A percentile compares a stretch with the other conserved stretches of the same genome.
Conservation (phyloP, 2,888 invertebrate species). For the Synergus itoensis region DNA sequence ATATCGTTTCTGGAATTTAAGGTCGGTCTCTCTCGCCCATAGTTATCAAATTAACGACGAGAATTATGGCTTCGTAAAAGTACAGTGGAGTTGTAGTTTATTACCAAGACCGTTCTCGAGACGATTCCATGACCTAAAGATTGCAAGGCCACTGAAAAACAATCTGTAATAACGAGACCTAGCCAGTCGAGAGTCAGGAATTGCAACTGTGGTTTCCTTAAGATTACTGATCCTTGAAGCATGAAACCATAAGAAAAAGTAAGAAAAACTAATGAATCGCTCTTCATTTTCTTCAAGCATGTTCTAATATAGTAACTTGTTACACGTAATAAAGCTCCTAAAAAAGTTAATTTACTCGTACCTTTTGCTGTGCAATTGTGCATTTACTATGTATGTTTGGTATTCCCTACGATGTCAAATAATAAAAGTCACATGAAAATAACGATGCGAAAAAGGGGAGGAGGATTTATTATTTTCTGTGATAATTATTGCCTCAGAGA, state of each 20-base stretch:
- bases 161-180: slow-evolving; percentile 8
- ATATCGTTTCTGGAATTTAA: slow-evolving; percentile 54
- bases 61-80: slow-evolving; percentile 32
- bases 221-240: background rate
- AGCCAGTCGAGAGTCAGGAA: background rate
- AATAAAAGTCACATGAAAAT: background rate
- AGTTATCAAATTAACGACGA: slow-evolving; percentile 30
- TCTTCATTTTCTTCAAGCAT: background rate
- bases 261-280: background rate
- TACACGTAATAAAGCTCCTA: too few relatives aligned
- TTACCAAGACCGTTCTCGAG: slow-evolving; percentile 13
- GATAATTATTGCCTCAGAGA: background rate
- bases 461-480: background rate
- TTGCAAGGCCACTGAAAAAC: slow-evolving; percentile 7
- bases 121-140: slow-evolving; percentile 4
- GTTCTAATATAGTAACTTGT: too few relatives aligned
- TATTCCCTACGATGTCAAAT: background rate
- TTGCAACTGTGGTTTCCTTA: slow-evolving; percentile 2
- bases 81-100: slow-evolving; percentile 12
- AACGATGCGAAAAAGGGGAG: background rate
- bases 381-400: too few relatives aligned
- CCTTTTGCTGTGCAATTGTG: too few relatives aligned
- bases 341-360: too few relatives aligned
- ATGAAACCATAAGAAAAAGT: background rate
- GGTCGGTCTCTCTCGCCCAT: slow-evolving; percentile 24